A percentile compares a stretch with the other conserved stretches of the same genome.
These are phyloP conservation scores for Mylabris phalerata DNA, from an alignment of 1,140 invertebrate genomes.

Conservation along the genomic window DNA sequence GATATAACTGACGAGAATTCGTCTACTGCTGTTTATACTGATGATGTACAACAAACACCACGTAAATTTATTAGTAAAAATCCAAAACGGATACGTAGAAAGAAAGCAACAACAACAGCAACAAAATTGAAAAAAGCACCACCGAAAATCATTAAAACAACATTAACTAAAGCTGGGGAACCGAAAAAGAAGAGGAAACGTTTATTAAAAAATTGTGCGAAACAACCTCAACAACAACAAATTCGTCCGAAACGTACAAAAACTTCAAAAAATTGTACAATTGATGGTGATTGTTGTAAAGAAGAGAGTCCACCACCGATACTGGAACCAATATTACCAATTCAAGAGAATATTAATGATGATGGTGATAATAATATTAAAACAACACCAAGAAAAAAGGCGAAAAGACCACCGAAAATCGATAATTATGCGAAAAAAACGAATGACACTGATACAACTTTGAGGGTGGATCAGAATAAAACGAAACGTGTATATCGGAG, in stretches of 20 bases:
- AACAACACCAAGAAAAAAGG: constrained; percentile 15
- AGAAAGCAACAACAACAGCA: constrained; percentile 17
- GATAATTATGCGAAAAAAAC: constrained; percentile 10
- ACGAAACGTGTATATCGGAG: constrained; percentile 13
- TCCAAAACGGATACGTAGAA: constrained; percentile 14
- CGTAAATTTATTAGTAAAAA: constrained; percentile 26
- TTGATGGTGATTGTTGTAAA: too few relatives aligned
- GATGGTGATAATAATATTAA: constrained; percentile 20
- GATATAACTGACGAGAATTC: neutral
- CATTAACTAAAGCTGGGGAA: constrained; percentile 18
- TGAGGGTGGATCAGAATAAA: neutral
- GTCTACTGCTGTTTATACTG: too few relatives aligned
- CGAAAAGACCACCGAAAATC: constrained; percentile 1
- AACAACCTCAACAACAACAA: constrained; percentile 20
- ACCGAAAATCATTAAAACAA: constrained; percentile 28
- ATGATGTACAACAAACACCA: neutral
- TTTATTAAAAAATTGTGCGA: constrained; percentile 35
- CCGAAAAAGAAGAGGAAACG: constrained; percentile 33
- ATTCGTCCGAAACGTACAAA: constrained; percentile 9
- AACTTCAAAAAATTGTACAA: constrained; percentile 9
- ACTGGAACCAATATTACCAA: constrained; percentile 32
- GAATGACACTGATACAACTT: neutral
- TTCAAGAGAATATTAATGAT: constrained; percentile 26
- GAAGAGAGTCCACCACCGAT: constrained; percentile 16
- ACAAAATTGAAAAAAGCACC: constrained; percentile 29